phyloP scores from a whole-genome alignment of 1,140 invertebrate species.

The Meloidogyne hapla region DNA sequence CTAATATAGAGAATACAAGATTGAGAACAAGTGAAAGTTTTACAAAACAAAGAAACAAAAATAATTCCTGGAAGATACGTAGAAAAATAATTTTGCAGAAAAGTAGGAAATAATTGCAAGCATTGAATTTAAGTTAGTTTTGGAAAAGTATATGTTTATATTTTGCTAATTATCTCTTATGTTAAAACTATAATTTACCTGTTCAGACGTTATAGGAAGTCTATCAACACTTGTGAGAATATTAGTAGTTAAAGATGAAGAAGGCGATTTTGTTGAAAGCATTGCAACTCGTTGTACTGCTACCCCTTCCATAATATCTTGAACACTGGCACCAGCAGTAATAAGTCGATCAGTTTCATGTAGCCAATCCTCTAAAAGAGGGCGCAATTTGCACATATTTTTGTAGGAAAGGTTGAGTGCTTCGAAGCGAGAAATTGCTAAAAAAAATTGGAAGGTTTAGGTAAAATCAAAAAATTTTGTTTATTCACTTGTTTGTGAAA shows the following conservation, averaged over 20 bases:
- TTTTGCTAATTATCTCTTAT: no score
- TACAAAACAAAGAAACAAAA: no score
- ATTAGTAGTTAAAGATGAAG: not conserved
- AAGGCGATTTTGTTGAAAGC: not conserved
- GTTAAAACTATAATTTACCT: no score
- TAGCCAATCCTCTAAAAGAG: slow-evolving; percentile 92
- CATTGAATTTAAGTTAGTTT: no score
- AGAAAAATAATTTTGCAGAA: no score
- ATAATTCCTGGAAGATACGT: no score
- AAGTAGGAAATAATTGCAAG: no score
- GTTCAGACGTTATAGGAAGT: not conserved
- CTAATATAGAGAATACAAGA: no score
- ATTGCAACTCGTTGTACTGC: slow-evolving; percentile 22
- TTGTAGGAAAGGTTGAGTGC: slow-evolving; percentile 96
- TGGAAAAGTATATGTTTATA: no score
- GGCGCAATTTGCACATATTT: slow-evolving; percentile 99
- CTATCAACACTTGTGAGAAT: not conserved
- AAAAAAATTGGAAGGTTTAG: not conserved
- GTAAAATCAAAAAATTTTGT: not conserved
- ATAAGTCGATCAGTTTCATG: slow-evolving; percentile 88
- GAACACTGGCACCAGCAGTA: slow-evolving; percentile 54
- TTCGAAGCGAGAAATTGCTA: slow-evolving; percentile 89
- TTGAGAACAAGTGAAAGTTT: no score
- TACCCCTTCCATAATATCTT: slow-evolving; percentile 50
- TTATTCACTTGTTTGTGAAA: slow-evolving; percentile 82